Percentiles rank a stretch among this genome's conserved stretches.
phyloP scores from a whole-genome alignment of 2,797 vertebrate species.

The Sebastes wilsoni region DNA sequence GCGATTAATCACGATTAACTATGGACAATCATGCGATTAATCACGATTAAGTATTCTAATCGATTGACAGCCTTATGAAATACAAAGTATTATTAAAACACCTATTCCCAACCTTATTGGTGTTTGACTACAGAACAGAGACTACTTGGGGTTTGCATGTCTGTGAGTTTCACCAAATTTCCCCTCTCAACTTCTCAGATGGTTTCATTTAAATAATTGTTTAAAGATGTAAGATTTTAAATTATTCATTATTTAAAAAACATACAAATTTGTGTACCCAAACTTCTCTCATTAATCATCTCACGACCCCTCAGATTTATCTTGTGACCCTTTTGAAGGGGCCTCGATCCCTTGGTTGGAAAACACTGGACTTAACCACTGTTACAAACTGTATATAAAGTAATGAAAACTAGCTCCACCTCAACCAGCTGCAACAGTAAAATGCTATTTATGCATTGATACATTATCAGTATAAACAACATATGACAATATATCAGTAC shows the following conservation, averaged over 20 bases:
- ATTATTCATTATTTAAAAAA: not conserved
- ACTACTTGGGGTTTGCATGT: not conserved
- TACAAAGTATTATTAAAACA: not conserved
- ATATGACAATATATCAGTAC: not conserved
- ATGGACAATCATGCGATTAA: too few species aligned
- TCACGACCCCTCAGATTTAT: not conserved
- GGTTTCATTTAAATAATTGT: not conserved
- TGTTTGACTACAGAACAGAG: not conserved
- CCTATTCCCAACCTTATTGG: not conserved
- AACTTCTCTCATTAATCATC: not conserved
- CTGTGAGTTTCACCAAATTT: not conserved
- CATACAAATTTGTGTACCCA: not conserved
- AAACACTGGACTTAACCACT: not conserved
- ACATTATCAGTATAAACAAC: not conserved
- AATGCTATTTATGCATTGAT: not conserved
- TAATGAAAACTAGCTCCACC: not conserved
- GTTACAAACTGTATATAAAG: not conserved
- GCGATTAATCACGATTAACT: too few species aligned
- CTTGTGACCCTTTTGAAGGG: not conserved
- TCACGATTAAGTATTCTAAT: too few species aligned
- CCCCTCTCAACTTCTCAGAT: not conserved
- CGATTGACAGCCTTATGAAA: not conserved
- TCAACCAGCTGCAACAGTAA: not conserved
- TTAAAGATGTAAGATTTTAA: not conserved
- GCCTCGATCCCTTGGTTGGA: not conserved